Percentiles rank a stretch among this genome's conserved stretches.
Conservation (phyloP, 2,888 invertebrate species). For the Drosophila infuscata region DNA sequence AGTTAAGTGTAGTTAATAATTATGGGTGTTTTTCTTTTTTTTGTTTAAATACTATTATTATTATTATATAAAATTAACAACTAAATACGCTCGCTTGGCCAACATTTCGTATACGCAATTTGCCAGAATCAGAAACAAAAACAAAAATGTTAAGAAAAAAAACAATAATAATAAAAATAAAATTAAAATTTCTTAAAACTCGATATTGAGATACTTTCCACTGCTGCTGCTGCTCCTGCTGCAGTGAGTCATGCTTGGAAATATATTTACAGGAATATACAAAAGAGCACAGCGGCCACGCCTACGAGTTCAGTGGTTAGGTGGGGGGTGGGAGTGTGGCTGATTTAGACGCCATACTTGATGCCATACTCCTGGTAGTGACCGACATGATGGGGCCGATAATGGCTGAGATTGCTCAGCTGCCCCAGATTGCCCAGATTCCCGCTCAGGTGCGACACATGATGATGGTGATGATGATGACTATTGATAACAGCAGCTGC, state of each 20-base stretch:
- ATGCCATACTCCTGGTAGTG: conserved; percentile 85
- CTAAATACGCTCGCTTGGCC: conserved; percentile 38
- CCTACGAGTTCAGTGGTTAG: background rate
- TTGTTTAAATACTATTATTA: conserved; percentile 31
- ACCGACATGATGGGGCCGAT: conserved; percentile 84
- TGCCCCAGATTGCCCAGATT: conserved; percentile 84
- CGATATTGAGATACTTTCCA: conserved; percentile 57
- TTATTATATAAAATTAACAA: conserved; percentile 43
- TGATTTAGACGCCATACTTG: conserved; percentile 84
- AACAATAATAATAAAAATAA: conserved; percentile 25
- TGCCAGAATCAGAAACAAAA: conserved; percentile 25
- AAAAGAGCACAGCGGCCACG: conserved; percentile 70
- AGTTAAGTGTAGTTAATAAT: conserved; percentile 57
- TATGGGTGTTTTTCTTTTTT: background rate
- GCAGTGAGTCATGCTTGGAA: conserved; percentile 68
- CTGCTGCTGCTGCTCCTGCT: conserved; percentile 13
- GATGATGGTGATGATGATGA: conserved; percentile 83
- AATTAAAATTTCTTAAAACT: conserved; percentile 34
- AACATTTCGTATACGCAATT: conserved; percentile 51
- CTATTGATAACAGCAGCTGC: conserved; percentile 82
- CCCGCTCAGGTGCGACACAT: conserved; percentile 80
- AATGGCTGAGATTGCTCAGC: conserved; percentile 84
- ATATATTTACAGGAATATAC: conserved; percentile 77
- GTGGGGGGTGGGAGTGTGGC: background rate
- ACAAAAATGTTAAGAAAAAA: conserved; percentile 20